Evolutionary conservation across 2,888 invertebrate genomes (phyloP).

Genomic region (Cistogaster globosa): DNA sequence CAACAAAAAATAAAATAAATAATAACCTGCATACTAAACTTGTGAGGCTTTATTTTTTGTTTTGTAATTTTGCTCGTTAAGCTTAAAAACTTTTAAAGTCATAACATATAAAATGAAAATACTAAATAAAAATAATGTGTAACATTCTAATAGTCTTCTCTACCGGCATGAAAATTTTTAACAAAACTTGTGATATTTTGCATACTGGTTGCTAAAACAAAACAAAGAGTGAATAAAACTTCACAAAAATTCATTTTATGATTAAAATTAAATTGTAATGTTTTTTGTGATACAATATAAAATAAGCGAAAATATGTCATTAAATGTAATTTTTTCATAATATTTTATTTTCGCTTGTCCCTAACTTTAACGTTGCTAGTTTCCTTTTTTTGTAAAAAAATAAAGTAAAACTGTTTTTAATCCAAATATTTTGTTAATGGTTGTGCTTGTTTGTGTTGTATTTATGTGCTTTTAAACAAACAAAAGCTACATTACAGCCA

Average conservation of each 20-base stretch:
- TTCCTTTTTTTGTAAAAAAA: neutral
- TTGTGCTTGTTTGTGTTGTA: slow-evolving; percentile 33
- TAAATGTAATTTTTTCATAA: slow-evolving; percentile 15
- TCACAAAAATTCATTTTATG: slow-evolving; percentile 22
- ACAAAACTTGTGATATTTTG: neutral
- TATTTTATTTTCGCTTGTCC: neutral
- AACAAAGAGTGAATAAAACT: neutral
- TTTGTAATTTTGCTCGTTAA: too few species aligned
- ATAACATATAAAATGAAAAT: too few species aligned
- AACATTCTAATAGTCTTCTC: neutral
- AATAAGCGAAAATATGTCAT: slow-evolving; percentile 57
- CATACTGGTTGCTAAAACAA: too few species aligned
- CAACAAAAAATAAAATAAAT: too few species aligned
- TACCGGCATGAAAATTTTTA: neutral
- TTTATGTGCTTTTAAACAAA: slow-evolving; percentile 60
- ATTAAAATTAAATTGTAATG: slow-evolving; percentile 58
- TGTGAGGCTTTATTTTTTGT: too few species aligned
- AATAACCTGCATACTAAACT: too few species aligned
- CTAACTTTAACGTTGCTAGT: neutral
- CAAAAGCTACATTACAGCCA: slow-evolving; percentile 44
- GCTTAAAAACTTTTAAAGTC: neutral
- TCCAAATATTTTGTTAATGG: slow-evolving; percentile 14
- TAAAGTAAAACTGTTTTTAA: slow-evolving; percentile 5
- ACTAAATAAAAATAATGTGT: neutral
- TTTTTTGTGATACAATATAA: slow-evolving; percentile 42